phyloP scores from a whole-genome alignment of 2,113 vertebrate genomes.

The Malaclemys terrapin region DNA sequence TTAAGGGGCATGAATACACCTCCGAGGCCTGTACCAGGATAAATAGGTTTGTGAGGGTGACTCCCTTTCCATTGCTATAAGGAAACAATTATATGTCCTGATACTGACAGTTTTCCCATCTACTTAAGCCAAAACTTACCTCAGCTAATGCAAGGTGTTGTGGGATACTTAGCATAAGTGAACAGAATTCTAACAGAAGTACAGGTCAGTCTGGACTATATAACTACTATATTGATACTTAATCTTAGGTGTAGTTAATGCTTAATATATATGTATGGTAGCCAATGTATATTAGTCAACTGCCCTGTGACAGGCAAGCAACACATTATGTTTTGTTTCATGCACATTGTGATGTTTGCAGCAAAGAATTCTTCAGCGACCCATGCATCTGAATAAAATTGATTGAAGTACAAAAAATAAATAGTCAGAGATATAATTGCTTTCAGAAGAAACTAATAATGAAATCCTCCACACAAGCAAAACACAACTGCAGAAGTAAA shows the following conservation, averaged over 20 bases:
- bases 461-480: neutral
- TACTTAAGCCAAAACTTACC: neutral
- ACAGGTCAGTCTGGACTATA: neutral
- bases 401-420: neutral
- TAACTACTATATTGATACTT: neutral
- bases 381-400: neutral
- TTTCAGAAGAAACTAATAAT: constrained; percentile 46
- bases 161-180: neutral
- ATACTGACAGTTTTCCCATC: neutral
- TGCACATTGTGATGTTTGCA: fast-evolving
- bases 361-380: neutral
- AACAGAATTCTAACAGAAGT: neutral
- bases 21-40: neutral
- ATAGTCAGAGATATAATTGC: constrained; percentile 22
- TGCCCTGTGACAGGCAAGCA: neutral
- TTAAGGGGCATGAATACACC: neutral
- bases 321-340: constrained; percentile 2
- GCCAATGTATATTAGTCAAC: neutral
- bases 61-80: neutral
- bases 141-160: neutral
- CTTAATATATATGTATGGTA: neutral
- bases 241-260: neutral
- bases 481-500: neutral
- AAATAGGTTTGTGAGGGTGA: neutral
- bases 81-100: neutral